Percentiles rank a stretch among this genome's conserved stretches.
These are phyloP conservation scores for Loriculus beryllinus DNA, from an alignment of 2,797 vertebrate species.

Conservation along the genomic window DNA sequence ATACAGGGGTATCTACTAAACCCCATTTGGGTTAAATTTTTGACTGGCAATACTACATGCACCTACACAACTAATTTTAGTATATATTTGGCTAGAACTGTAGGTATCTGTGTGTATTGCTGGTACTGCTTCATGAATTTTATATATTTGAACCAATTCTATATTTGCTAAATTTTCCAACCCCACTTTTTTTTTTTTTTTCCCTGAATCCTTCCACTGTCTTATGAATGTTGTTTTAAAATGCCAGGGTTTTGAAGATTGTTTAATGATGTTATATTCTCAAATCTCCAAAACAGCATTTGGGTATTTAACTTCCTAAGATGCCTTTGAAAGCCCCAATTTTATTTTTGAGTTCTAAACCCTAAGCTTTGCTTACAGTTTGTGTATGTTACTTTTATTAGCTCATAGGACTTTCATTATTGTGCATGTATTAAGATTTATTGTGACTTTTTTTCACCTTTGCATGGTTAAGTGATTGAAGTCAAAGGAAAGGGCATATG, in stretches of 20 bases:
- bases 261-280: not conserved
- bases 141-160: not conserved
- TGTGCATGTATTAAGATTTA: not conserved
- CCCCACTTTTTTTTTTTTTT: accelerated
- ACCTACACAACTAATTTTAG: not conserved
- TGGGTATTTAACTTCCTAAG: not conserved
- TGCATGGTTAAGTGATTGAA: not conserved
- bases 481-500: not conserved
- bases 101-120: not conserved
- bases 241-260: not conserved
- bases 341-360: not conserved
- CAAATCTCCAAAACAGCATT: accelerated
- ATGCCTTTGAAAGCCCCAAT: not conserved
- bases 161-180: not conserved
- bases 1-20: not conserved
- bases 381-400: not conserved
- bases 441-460: not conserved
- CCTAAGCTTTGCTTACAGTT: not conserved
- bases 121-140: not conserved
- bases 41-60: not conserved
- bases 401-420: not conserved
- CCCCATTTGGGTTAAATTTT: not conserved
- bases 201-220: not conserved
- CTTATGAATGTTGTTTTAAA: not conserved
- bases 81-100: not conserved